phyloP scores from a whole-genome alignment of 2,797 vertebrate genomes.

The Parauchenoglanis ngamensis region DNA sequence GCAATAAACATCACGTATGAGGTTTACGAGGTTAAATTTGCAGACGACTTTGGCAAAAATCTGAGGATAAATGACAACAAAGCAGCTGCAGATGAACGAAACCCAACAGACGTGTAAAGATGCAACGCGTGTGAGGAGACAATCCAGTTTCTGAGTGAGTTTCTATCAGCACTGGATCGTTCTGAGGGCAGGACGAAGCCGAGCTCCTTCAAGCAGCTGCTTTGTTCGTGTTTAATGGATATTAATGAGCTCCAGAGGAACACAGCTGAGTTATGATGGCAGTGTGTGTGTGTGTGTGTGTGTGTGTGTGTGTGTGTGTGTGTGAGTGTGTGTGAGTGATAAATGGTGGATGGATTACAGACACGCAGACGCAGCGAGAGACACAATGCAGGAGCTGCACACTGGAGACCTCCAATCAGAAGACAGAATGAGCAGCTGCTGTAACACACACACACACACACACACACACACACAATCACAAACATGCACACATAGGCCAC shows the following conservation, averaged over 20 bases:
- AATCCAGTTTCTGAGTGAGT: too few species aligned
- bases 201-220: neutral
- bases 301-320: constrained; percentile 18
- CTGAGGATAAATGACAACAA: neutral
- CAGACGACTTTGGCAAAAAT: neutral
- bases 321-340: constrained; percentile 11
- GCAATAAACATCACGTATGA: neutral
- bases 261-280: neutral
- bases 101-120: neutral
- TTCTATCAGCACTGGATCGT: neutral
- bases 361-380: constrained; percentile 37
- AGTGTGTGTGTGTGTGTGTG: constrained; percentile 24
- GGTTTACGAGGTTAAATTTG: neutral
- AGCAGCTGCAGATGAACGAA: neutral
- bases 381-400: constrained; percentile 40
- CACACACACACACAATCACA: constrained; percentile 14
- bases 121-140: neutral
- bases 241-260: neutral
- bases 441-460: constrained; percentile 33
- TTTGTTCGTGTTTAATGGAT: neutral
- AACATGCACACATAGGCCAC: neutral
- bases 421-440: constrained; percentile 51
- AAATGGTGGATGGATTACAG: constrained; percentile 38
- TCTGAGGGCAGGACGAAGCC: neutral
- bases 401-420: constrained; percentile 38